Base-by-base conservation (phyloP, 2,888 invertebrate species). In the Xestia xanthographa region DNA sequence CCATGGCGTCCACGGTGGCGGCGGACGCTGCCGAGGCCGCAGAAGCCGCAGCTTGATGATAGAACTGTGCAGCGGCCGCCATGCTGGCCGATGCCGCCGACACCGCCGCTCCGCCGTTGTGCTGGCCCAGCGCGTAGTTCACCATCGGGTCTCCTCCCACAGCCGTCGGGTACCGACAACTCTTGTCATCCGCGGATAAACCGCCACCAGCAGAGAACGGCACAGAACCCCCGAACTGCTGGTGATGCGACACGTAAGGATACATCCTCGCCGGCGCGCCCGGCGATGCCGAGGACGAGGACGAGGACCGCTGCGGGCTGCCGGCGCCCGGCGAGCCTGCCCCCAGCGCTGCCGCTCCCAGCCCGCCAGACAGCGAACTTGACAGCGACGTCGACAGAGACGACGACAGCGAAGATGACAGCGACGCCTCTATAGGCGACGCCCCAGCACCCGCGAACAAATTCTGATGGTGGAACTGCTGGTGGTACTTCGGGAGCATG, bases 401-500 rank as follows among this genome's bases (percentile, higher is more conserved):
- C 95, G 96, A 97, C 93, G 96, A 97, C 95, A 96, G 94, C 93
- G 94, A 97, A 91, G 92, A 97, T 92, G 94, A 97, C 94, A 94
- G 96, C 96, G 96, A 97, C 97, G 95, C 97, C 97, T 93, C 98
- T 97, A 97, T 98, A 97, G 95, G 98, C 97, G 97, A 98, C 97
- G 96, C 98, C 97, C 97, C 97, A 97, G 97, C 97, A 91, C 96
- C 95, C 94, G 96, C 95, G 95, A 97, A 97, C 94, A 97, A 92
- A 93, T 96, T 97, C 95, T 96, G 96, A 87, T 96, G 98, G 94
- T 98, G 98, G 95, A 98, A 98, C 95, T 97, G 97, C 95, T 97
- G 97, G 95, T 97, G 98, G 97, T 99, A 99, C 97, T 99, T 99
- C 93, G 99, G 99, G 97, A 99, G 98, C 98, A 99, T 99, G 97